A percentile compares a stretch with the other conserved stretches of the same genome.
These are phyloP conservation scores for Lepidostoma basale DNA, from an alignment of 1,140 invertebrate species.

Conservation along the genomic window DNA sequence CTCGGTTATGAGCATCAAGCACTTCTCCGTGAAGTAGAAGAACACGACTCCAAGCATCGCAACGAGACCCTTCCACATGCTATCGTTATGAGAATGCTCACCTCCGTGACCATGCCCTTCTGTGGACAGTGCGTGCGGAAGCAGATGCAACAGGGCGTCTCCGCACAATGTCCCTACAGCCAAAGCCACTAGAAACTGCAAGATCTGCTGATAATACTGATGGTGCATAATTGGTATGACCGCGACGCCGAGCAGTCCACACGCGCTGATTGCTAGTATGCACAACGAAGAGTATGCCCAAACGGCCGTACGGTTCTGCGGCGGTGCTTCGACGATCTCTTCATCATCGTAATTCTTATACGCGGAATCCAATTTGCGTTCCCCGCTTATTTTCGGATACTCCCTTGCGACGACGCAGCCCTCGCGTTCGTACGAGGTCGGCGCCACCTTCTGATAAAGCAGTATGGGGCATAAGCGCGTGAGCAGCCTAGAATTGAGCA, in stretches of 20 bases:
- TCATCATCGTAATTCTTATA: conserved; percentile 11
- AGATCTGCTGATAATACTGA: conserved; percentile 85
- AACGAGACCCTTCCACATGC: conserved; percentile 83
- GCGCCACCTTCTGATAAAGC: conserved; percentile 66
- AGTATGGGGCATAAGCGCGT: conserved; percentile 68
- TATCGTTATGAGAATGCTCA: conserved; percentile 62
- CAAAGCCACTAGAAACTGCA: conserved; percentile 90
- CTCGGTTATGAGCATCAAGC: conserved; percentile 78
- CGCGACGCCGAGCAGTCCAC: conserved; percentile 81
- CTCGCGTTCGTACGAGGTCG: conserved; percentile 57
- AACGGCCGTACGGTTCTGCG: conserved; percentile 63
- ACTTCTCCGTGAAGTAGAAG: conserved; percentile 87
- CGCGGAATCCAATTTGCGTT: conserved; percentile 19
- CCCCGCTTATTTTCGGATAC: conserved; percentile 47
- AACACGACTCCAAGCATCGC: conserved; percentile 83
- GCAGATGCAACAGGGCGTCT: conserved; percentile 89
- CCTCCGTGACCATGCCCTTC: conserved; percentile 58
- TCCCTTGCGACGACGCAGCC: conserved; percentile 62
- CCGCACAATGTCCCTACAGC: conserved; percentile 91
- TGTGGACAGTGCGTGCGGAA: conserved; percentile 81
- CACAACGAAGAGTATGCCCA: conserved; percentile 84
- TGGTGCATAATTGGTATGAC: conserved; percentile 91
- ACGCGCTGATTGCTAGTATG: conserved; percentile 82
- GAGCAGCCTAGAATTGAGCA: conserved; percentile 54
- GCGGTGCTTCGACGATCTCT: background rate